Evolutionary conservation across 2,113 vertebrate species (phyloP).

Genomic region (Daubentonia madagascariensis): DNA sequence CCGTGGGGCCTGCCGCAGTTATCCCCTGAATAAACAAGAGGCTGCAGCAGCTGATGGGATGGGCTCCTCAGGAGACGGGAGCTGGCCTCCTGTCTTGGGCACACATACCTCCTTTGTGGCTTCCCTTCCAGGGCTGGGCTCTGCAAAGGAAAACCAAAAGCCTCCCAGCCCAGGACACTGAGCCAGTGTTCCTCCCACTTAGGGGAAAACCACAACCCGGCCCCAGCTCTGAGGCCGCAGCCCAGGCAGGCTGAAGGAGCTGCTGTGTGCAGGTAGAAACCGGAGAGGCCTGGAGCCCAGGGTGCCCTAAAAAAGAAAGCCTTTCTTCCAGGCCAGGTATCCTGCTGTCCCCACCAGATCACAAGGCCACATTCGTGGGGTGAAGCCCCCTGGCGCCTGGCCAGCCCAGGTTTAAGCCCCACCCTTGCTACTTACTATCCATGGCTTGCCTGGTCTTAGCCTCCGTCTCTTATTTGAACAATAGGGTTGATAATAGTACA

Average conservation of each 20-base stretch:
- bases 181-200: constrained; percentile 57
- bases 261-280: constrained; percentile 64
- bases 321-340: constrained; percentile 35
- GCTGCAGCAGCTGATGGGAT: background rate
- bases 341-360: background rate
- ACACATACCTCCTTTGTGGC: constrained; percentile 54
- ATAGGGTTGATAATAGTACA: background rate
- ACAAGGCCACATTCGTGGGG: constrained; percentile 27
- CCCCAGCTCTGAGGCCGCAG: background rate
- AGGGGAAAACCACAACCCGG: constrained; percentile 26
- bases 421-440: background rate
- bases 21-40: background rate
- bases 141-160: constrained; percentile 34
- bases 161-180: constrained; percentile 45
- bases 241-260: background rate
- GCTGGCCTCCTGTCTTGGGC: background rate
- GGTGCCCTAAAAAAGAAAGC: constrained; percentile 19
- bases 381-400: accelerated
- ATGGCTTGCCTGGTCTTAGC: background rate
- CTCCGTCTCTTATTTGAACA: background rate
- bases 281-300: background rate
- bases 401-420: background rate
- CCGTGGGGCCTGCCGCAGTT: background rate
- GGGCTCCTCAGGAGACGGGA: background rate
- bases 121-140: constrained; percentile 41